Percentiles rank a stretch among this genome's conserved stretches.
phyloP scores from a whole-genome alignment of 2,888 invertebrate species.

The Adineta ricciae region DNA sequence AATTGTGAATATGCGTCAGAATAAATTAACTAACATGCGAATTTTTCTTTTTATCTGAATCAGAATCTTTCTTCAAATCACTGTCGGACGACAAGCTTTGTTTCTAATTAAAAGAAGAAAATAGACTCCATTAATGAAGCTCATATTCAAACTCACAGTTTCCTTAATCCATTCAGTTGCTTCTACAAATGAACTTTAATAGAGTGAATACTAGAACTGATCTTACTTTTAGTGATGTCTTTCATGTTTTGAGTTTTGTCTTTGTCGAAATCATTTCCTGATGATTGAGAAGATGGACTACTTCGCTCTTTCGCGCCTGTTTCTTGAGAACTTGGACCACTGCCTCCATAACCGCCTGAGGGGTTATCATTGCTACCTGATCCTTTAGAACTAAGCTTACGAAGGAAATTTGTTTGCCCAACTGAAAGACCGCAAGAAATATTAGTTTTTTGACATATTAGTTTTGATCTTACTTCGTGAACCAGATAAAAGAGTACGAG shows the following conservation, averaged over 20 bases:
- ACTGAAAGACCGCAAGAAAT: neutral
- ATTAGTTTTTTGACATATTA: neutral
- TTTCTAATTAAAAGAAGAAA: neutral
- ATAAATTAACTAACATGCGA: neutral
- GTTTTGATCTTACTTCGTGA: neutral
- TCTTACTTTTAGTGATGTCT: neutral
- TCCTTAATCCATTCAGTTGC: neutral
- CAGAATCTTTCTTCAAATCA: neutral
- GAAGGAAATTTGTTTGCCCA: neutral
- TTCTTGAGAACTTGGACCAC: neutral
- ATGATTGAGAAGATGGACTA: neutral
- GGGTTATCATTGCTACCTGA: neutral
- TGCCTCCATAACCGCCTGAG: neutral
- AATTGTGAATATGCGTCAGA: neutral
- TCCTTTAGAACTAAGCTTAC: neutral
- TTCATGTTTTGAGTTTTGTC: neutral
- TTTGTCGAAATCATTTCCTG: neutral
- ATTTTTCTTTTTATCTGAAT: neutral
- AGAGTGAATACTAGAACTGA: too few species aligned
- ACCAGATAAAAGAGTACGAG: neutral
- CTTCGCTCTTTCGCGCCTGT: neutral
- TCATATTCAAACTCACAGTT: neutral
- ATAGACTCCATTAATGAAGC: neutral
- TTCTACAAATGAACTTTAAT: neutral
- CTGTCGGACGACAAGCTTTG: neutral